phyloP scores from a whole-genome alignment of 2,113 vertebrate genomes.

The Reinhardtius hippoglossoides region DNA sequence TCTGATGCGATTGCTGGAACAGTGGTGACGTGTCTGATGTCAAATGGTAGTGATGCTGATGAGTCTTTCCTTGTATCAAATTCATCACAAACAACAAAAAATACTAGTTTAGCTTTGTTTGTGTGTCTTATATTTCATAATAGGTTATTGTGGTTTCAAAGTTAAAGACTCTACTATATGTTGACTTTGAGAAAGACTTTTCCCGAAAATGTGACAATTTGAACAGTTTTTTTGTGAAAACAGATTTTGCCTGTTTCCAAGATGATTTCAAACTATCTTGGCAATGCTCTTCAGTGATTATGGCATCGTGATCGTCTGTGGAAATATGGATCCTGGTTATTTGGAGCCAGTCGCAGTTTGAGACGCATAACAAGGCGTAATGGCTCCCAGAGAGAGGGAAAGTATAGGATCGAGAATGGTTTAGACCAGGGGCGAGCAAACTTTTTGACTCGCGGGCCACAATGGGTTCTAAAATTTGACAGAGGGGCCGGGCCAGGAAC shows the following conservation, averaged over 20 bases:
- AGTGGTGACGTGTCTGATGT: no score
- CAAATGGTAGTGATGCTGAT: no score
- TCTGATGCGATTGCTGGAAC: no score
- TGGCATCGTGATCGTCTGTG: slow-evolving; percentile 31
- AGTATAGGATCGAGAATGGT: slow-evolving; percentile 32
- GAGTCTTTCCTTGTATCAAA: no score
- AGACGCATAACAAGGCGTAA: slow-evolving; percentile 43
- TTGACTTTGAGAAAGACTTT: neutral
- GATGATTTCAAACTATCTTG: neutral
- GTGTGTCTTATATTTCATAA: no score
- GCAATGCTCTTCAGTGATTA: slow-evolving; percentile 27
- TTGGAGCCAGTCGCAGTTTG: slow-evolving; percentile 53
- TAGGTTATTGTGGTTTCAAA: no score
- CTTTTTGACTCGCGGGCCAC: no score
- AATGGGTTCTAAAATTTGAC: no score
- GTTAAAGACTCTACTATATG: neutral
- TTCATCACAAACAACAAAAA: no score
- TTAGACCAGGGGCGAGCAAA: no score
- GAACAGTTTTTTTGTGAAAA: neutral
- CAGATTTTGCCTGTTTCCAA: neutral
- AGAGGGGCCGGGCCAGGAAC: no score
- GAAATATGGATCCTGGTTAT: slow-evolving; percentile 51
- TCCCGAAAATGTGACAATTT: neutral
- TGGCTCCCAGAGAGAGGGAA: slow-evolving; percentile 35
- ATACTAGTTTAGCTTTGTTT: no score